These are phyloP conservation scores for Luscinia luscinia DNA, from an alignment of 2,797 vertebrate genomes.

Conservation along the genomic window DNA sequence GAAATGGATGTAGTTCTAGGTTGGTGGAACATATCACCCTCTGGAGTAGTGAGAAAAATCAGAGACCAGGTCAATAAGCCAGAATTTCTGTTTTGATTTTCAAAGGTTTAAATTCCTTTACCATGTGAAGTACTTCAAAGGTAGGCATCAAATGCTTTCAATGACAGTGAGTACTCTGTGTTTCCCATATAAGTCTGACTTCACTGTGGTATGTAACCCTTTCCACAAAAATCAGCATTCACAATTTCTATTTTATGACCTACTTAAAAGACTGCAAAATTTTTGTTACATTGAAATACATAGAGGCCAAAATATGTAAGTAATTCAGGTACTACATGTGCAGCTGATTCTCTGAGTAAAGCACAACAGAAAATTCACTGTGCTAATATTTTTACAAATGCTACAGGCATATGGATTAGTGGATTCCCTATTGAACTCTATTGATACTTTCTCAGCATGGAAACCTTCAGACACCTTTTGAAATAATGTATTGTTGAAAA, in stretches of 20 bases:
- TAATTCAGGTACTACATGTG: neutral
- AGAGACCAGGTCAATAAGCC: neutral
- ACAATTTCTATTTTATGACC: neutral
- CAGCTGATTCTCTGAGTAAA: neutral
- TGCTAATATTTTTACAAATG: neutral
- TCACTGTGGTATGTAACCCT: neutral
- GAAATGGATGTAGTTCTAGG: neutral
- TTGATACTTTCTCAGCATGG: neutral
- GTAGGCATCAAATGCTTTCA: neutral
- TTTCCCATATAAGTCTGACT: neutral
- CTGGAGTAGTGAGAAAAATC: neutral
- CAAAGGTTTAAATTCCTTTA: neutral
- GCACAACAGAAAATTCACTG: neutral
- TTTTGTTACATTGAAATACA: neutral
- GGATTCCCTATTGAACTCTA: neutral
- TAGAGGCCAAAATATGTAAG: neutral
- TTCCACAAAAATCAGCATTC: neutral
- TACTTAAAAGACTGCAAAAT: neutral
- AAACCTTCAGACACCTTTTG: neutral
- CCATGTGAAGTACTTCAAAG: neutral
- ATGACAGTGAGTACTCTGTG: neutral
- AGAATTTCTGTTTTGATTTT: neutral
- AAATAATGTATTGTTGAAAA: neutral
- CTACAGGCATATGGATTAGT: neutral
- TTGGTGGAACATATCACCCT: neutral